A percentile compares a stretch with the other conserved stretches of the same genome.
These are phyloP conservation scores for Eurois occulta DNA, from an alignment of 2,888 invertebrate genomes.

Conservation along the genomic window DNA sequence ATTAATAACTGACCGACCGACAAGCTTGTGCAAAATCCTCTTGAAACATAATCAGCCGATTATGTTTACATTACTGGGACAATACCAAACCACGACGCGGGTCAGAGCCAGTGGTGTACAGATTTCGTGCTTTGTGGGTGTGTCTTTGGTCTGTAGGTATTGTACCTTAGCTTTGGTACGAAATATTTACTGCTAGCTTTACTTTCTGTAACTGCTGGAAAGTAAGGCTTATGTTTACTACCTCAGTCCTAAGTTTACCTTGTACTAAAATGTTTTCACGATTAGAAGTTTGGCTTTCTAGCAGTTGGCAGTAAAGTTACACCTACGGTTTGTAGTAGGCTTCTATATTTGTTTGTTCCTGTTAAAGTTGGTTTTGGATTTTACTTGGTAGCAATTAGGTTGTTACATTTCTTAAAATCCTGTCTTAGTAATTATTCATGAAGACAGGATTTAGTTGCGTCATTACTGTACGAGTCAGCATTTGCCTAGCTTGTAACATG, in stretches of 20 bases:
- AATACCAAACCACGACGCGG: too few species aligned
- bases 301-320: background rate
- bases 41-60: background rate
- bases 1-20: background rate
- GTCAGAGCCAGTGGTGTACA: background rate
- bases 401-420: background rate
- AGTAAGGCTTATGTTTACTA: background rate
- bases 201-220: background rate
- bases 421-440: background rate
- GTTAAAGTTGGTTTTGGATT: slow-evolving; percentile 8
- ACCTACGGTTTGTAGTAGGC: background rate
- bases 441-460: background rate
- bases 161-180: too few species aligned
- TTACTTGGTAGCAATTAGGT: background rate
- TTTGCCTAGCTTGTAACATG: background rate
- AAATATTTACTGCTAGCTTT: background rate
- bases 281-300: slow-evolving; percentile 8
- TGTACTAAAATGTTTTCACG: slow-evolving; percentile 7
- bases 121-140: background rate
- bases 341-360: background rate
- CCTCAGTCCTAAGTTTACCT: background rate
- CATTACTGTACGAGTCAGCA: too few species aligned
- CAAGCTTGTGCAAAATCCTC: background rate
- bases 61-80: background rate
- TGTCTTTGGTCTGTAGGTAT: background rate